Evolutionary conservation across 92 coral and sea anemone species (phyloP), one percentile per base, ranked within the genome.

Genomic region (Umimayanthus chanpuru): DNA sequence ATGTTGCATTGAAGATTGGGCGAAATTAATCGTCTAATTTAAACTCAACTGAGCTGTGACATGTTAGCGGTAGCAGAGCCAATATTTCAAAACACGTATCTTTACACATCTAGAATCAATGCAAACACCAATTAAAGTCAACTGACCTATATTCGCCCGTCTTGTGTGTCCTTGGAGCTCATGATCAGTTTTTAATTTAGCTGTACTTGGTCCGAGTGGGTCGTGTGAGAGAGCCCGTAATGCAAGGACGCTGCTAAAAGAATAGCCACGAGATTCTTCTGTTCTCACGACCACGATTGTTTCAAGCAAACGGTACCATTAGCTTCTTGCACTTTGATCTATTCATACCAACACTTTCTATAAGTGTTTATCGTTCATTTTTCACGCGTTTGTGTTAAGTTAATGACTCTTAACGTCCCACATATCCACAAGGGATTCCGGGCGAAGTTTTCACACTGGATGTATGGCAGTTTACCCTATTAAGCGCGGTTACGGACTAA

Each of bases 71-170:
- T 65, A 11, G 20, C 32, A 41, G 23, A 29, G 58, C 78, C 41
- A 83, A 44, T 68, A 70, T 47, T 83, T 83, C 41, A 70, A 83
- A 83, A 26, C 58, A 70, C 67, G 39, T 83, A 70, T 83, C 87
- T 70, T 83, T 70, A 44, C 77, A n/a, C 61, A 70, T 70, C 66
- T 83, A 83, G 14, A 53, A 39, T 30, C 68, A 53, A 70, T 81
- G 26, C 76, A 83, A 70, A 71, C 78, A 83, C 78, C 78, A 83
- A 83, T 68, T 83, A 71, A 83, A 83, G 32, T 73, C 77, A 47
- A 83, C 87, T 70, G 87, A 83, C 87, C 87, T 68, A 68, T 83
- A 73, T 44, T 47, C 44, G 21, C 50, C 40, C 76, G 64, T 67
- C 77, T 73, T 67, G 64, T 44, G 61, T 47, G 26, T 83, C 67